Evolutionary conservation across 2,888 invertebrate species (phyloP), one percentile per base, ranked within the genome.

Genomic region (Macroteleia sp.): DNA sequence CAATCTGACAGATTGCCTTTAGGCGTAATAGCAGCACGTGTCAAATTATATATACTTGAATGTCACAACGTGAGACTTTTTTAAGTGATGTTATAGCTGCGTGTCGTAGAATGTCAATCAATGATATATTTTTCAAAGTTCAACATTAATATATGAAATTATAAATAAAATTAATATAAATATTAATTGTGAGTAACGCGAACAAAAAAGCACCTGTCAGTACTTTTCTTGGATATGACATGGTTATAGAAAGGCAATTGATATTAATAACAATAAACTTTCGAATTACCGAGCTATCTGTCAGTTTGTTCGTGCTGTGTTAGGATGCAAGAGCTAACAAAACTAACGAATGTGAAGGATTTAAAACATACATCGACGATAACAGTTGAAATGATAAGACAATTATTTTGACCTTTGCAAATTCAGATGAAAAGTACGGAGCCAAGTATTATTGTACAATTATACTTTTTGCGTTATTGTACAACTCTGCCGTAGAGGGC

Each of bases 381-480:
- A 61, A 10, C 4, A 16, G 12, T n/a, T 22, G 0, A 42, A 50
- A 10, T 14, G 62, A 52, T 52, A 34, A 54, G 22, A 36, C 20
- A 56, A 69, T 66, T 66, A 57, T 61, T 57, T 70, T 56, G 57
- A 62, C 61, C 46, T 57, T 61, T 56, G 56, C 75, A 66, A 69
- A 76, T 56, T 69, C 52, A 50, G 46, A 20, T 39, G 46, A 61
- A 59, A 46, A 70, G 32, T 70, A 70, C 54, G 41, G 61, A 83
- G 80, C 73, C 80, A 83, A 85, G 83, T 82, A 82, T 86, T 82
- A 82, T 81, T 84, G 82, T 87, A 86, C 82, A 85, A 86, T 85
- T 86, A 83, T 85, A 86, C 85, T 87, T 87, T 85, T 87, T 86
- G 85, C 84, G 85, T 87, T 70, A 22, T 70, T 87, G 77, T 62